Conservation (phyloP, 35 echinoderm and acorn worm genomes). For the Ophioderma brevispina region DNA sequence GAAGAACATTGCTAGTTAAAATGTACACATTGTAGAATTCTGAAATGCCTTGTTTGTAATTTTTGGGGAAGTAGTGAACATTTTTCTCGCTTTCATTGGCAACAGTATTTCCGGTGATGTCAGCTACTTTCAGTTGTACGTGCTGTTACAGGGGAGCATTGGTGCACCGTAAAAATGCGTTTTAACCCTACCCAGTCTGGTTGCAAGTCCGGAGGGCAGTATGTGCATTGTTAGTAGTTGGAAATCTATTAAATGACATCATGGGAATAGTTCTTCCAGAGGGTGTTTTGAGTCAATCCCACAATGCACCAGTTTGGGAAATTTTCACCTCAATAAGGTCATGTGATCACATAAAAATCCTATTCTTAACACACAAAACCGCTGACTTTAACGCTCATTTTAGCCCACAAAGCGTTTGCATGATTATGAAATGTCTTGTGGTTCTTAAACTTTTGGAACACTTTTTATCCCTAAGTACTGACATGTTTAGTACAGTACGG, state of each 20-base stretch:
- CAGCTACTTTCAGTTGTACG: background rate
- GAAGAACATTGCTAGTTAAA: background rate
- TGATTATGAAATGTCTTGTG: no score
- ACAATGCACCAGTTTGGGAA: no score
- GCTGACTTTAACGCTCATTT: no score
- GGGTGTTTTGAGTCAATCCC: no score
- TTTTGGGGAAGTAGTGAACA: background rate
- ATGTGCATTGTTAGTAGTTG: background rate
- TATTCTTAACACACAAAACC: no score
- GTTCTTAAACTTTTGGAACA: no score
- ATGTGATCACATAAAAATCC: no score
- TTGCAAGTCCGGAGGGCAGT: background rate
- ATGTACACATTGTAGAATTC: background rate
- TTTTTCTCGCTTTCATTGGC: background rate
- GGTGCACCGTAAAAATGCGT: background rate
- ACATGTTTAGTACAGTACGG: no score
- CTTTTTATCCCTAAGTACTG: no score
- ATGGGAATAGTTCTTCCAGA: background rate
- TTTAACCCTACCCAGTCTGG: background rate
- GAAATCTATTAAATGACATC: background rate
- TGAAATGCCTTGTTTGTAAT: background rate
- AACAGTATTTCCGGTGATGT: background rate
- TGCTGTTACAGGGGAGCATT: background rate
- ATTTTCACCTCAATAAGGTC: no score
- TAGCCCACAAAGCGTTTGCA: no score